Percentiles rank a stretch among this genome's conserved stretches.
phyloP scores from a whole-genome alignment of 1,140 invertebrate genomes.

The Drosophila tsacasi region DNA sequence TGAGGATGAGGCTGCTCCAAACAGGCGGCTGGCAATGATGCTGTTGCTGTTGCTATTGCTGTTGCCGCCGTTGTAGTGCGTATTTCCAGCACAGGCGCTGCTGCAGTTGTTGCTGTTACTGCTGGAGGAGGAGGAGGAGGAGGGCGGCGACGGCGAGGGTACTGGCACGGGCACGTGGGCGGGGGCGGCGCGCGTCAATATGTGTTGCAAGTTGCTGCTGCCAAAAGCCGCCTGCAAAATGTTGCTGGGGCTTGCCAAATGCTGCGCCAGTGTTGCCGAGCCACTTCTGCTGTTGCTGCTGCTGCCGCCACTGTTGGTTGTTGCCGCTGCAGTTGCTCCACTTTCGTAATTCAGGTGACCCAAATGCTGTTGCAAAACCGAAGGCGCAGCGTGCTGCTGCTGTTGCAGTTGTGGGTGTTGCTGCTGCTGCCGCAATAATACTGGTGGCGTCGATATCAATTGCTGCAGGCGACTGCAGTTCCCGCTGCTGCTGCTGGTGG shows the following conservation, averaged over 20 bases:
- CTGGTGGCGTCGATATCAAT: constrained; percentile 84
- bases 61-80: constrained; percentile 74
- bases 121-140: constrained; percentile 59
- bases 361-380: constrained; percentile 85
- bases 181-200: constrained; percentile 70
- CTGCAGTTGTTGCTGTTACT: constrained; percentile 63
- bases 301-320: constrained; percentile 19
- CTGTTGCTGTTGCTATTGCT: constrained; percentile 71
- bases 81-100: constrained; percentile 76
- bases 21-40: constrained; percentile 75
- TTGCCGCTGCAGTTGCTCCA: constrained; percentile 76
- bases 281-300: constrained; percentile 57
- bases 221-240: constrained; percentile 73
- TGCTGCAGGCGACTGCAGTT: constrained; percentile 82
- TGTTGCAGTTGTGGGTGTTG: constrained; percentile 59
- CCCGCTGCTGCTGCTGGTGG: constrained; percentile 62
- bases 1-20: constrained; percentile 62
- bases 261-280: constrained; percentile 79
- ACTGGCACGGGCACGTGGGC: constrained; percentile 40
- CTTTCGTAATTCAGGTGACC: constrained; percentile 85
- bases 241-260: constrained; percentile 82
- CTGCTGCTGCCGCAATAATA: constrained; percentile 77
- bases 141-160: constrained; percentile 38
- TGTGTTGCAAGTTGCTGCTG: constrained; percentile 79
- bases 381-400: constrained; percentile 60